Percentiles rank a stretch among this genome's conserved stretches.
phyloP scores from a whole-genome alignment of 2,113 vertebrate genomes.

The Donacobius atricapilla region DNA sequence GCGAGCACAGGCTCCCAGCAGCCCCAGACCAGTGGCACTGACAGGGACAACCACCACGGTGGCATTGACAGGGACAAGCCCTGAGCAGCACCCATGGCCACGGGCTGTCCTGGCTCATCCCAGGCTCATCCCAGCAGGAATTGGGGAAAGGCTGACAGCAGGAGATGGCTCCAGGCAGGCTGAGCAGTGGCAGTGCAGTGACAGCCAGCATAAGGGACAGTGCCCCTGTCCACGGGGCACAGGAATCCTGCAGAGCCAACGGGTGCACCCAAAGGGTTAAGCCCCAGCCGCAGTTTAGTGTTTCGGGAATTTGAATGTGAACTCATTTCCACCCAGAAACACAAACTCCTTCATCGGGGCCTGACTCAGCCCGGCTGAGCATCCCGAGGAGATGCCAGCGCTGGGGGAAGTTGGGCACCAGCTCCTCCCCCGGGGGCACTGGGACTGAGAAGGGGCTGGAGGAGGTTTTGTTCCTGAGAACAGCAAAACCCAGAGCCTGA shows the following conservation, averaged over 20 bases:
- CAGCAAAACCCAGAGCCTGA: not conserved
- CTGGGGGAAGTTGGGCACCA: not conserved
- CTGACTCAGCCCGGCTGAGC: not conserved
- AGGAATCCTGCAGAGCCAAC: rapidly evolving
- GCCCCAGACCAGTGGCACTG: not conserved
- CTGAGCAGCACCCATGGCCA: not conserved
- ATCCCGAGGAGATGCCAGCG: not conserved
- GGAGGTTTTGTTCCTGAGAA: not conserved
- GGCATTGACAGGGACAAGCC: not conserved
- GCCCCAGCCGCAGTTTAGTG: not conserved
- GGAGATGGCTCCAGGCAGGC: not conserved
- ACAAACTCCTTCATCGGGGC: not conserved
- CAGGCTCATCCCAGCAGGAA: not conserved
- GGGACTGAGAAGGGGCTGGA: not conserved
- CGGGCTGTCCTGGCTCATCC: not conserved
- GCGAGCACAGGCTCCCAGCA: not conserved
- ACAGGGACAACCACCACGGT: not conserved
- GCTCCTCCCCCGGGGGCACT: rapidly evolving
- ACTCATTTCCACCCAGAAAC: constrained; percentile 20
- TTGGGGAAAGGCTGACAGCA: not conserved
- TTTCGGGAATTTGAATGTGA: not conserved
- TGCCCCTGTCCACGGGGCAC: rapidly evolving
- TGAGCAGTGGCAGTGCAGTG: not conserved
- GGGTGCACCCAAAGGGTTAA: not conserved
- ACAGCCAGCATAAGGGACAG: not conserved